phyloP scores from a whole-genome alignment of 2,113 vertebrate species.

The Actenoides hombroni region DNA sequence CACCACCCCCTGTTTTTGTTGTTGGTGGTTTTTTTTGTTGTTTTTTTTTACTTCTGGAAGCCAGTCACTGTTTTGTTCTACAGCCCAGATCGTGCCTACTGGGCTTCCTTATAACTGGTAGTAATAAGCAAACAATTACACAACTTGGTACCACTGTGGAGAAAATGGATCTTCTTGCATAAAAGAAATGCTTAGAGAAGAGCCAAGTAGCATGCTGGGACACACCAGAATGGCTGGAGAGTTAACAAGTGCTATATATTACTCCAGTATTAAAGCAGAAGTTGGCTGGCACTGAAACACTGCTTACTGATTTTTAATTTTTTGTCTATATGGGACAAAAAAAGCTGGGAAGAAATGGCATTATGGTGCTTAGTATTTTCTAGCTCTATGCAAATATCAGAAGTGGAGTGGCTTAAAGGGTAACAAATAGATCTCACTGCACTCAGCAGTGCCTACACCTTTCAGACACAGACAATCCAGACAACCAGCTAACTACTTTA shows the following conservation, averaged over 20 bases:
- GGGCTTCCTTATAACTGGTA: background rate
- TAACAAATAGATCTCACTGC: background rate
- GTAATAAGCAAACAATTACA: slow-evolving; percentile 8
- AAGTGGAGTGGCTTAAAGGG: background rate
- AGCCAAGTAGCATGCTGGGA: background rate
- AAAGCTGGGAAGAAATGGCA: background rate
- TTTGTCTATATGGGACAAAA: background rate
- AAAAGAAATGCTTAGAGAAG: background rate
- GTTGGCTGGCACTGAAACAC: background rate
- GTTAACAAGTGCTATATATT: background rate
- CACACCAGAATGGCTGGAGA: background rate
- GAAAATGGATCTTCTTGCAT: background rate
- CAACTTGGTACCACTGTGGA: background rate
- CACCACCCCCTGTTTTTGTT: background rate
- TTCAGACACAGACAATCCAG: background rate
- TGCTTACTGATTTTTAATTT: background rate
- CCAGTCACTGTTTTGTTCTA: background rate
- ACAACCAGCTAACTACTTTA: background rate
- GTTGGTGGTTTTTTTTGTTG: background rate
- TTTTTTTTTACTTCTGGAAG: background rate
- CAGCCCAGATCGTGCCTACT: background rate
- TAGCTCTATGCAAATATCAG: background rate
- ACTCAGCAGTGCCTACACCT: background rate
- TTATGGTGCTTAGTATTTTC: background rate
- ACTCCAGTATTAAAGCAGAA: background rate